Evolutionary conservation across 2,797 vertebrate species (phyloP), one percentile per base, ranked within the genome.

Genomic region (Thunnus albacares): DNA sequence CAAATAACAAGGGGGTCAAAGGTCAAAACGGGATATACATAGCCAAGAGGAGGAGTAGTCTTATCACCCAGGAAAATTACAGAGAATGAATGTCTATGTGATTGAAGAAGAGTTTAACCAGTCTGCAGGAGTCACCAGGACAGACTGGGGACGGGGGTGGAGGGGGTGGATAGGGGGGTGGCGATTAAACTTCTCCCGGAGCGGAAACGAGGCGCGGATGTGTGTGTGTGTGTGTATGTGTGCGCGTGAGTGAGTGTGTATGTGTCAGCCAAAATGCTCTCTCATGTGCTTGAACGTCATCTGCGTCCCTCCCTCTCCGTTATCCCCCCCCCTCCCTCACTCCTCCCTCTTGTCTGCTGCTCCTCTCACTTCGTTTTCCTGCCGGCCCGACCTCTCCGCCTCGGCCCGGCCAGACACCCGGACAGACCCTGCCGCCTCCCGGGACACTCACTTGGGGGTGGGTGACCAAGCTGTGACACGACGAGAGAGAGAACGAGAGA

Each of bases 261-360:
- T 14, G 67, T 81, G 78, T 81, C 30, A 81, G 83, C 83, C 69
- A 77, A 79, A 79, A 24, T 3, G 76, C 68, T 71, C 80, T 75
- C 89, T 89, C 90, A 67, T 84, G 90, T 86, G 90, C 81, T 80
- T 18, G 63, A 26, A 85, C 92, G 93, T 94, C 93, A 93, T 80
- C 75, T 2, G 53, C 53, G 84, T 77, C 87, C 91, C 91, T 89
- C 90, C 93, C 41, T 38, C 90, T 75, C 92, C 84, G 87, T 90
- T 90, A 91, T 85, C 35, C 71, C 79, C 38, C 35, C 35, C 33
- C 6, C 33, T 5, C 35, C 67, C 75, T 71, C 84, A 68, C 89
- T 88, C 87, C 87, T 85, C 89, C 83, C 80, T 79, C 79, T 13
- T 63, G 45, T 52, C 75, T 67, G 88, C 81, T 60, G 87, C 81